phyloP scores from a whole-genome alignment of 2,113 vertebrate genomes.

The Tupaia chinensis region DNA sequence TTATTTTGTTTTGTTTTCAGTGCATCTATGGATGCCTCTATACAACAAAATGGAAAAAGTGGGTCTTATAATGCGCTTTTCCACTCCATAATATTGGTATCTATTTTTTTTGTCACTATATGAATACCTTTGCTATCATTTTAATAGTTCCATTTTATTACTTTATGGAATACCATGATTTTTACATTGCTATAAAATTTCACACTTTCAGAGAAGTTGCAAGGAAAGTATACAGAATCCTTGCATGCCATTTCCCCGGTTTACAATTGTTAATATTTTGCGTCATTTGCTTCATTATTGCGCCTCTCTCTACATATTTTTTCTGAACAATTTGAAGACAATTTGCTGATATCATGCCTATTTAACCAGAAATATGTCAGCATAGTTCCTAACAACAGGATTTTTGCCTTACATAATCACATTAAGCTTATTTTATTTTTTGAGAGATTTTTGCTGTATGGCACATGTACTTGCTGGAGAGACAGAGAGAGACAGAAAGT shows the following conservation, averaged over 20 bases:
- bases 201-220: neutral
- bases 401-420: neutral
- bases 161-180: neutral
- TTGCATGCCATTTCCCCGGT: neutral
- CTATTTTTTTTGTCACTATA: constrained; percentile 3
- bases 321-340: constrained; percentile 25
- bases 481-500: no score
- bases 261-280: constrained; percentile 40
- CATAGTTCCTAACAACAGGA: neutral
- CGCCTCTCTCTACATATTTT: neutral
- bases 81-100: neutral
- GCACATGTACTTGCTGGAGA: no score
- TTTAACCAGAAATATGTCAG: constrained; percentile 8
- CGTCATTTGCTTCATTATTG: neutral
- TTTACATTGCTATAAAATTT: constrained; percentile 34
- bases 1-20: neutral
- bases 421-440: neutral
- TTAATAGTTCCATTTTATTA: constrained; percentile 18
- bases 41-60: neutral
- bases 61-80: neutral
- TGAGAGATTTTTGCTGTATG: no score
- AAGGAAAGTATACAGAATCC: neutral
- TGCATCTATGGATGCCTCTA: neutral
- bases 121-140: neutral
- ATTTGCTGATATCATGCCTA: constrained; percentile 20